These are phyloP conservation scores for Herpetotheres cachinnans DNA, from an alignment of 2,113 vertebrate species.

Conservation along the genomic window DNA sequence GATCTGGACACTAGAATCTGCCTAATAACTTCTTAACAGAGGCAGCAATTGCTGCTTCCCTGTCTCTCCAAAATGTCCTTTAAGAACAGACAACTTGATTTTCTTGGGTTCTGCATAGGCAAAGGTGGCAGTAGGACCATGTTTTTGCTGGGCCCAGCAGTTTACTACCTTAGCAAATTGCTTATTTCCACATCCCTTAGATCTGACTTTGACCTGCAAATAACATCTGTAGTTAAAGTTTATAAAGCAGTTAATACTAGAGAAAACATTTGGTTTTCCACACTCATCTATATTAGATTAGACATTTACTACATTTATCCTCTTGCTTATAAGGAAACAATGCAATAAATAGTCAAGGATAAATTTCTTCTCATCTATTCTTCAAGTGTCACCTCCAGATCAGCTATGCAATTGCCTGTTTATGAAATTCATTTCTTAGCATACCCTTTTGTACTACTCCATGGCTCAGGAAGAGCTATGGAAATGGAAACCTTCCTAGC, in stretches of 20 bases:
- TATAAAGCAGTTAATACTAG: background rate
- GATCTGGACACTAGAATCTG: background rate
- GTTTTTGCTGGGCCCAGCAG: background rate
- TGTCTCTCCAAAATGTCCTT: background rate
- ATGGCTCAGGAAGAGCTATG: background rate
- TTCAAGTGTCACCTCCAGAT: background rate
- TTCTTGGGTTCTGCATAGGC: background rate
- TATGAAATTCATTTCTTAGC: background rate
- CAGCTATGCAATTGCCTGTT: background rate
- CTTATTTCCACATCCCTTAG: background rate
- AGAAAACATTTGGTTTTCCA: background rate
- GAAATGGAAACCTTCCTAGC: background rate
- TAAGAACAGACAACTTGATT: background rate
- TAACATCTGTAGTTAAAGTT: background rate
- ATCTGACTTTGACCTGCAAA: background rate
- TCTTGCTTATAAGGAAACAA: background rate
- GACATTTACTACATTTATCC: background rate
- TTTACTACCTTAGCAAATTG: background rate
- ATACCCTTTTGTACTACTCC: background rate
- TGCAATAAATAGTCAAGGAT: background rate
- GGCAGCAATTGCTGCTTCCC: background rate
- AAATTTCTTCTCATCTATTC: background rate
- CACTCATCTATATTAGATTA: background rate
- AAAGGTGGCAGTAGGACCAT: background rate
- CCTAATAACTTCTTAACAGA: background rate